Evolutionary conservation across 2,113 vertebrate genomes (phyloP).

Genomic region (Triplophysa dalaica): DNA sequence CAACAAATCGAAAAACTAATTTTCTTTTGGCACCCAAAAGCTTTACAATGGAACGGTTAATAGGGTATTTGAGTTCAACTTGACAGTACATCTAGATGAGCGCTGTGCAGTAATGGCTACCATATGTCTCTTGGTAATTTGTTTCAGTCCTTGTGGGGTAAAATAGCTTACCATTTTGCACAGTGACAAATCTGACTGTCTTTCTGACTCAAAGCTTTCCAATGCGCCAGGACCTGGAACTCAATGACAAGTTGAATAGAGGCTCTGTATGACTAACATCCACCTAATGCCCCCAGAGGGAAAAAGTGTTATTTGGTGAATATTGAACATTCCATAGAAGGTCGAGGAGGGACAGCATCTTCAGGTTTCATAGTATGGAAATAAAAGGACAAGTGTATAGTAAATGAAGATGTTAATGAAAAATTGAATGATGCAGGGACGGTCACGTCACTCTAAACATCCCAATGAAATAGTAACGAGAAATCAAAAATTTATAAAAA

Average conservation of each 20-base stretch:
- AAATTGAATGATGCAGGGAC: background rate
- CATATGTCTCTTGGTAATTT: conserved; percentile 44
- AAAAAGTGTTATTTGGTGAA: conserved; percentile 44
- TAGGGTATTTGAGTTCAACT: conserved; percentile 31
- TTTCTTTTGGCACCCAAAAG: background rate
- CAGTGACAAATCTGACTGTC: conserved; percentile 43
- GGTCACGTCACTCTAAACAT: background rate
- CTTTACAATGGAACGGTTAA: background rate
- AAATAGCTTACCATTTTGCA: conserved; percentile 45
- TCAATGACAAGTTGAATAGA: conserved; percentile 31
- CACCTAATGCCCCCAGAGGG: conserved; percentile 42
- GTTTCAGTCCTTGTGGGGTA: conserved; percentile 35
- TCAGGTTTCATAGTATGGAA: conserved; percentile 8
- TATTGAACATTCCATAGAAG: conserved; percentile 48
- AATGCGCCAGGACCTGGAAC: background rate
- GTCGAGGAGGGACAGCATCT: conserved; percentile 34
- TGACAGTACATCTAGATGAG: conserved; percentile 27
- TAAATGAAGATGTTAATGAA: background rate
- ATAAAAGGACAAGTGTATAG: background rate
- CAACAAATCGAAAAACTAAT: background rate
- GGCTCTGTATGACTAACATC: conserved; percentile 50
- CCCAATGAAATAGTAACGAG: background rate
- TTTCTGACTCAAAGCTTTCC: conserved; percentile 17
- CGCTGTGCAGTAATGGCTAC: conserved; percentile 44
- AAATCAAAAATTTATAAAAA: background rate